A percentile compares a stretch with the other conserved stretches of the same genome.
Conservation (phyloP, 2,888 invertebrate species). For the Amphipyra berbera region DNA sequence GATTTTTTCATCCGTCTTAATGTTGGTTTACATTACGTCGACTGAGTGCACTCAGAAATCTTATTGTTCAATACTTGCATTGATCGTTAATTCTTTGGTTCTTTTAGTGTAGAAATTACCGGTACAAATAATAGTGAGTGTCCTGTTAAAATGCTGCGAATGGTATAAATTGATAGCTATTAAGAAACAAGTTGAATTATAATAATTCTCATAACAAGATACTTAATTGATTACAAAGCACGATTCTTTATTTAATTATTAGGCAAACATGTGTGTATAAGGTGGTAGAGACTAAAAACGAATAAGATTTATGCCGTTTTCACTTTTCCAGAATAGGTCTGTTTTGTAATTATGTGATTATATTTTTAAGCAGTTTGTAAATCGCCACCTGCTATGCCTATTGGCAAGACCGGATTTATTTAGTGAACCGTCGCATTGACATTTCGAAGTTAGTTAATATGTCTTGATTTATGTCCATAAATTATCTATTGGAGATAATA, state of each 20-base stretch:
- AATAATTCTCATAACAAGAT: neutral
- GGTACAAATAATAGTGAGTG: neutral
- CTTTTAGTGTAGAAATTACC: neutral
- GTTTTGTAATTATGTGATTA: constrained; percentile 28
- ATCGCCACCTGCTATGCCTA: constrained; percentile 12
- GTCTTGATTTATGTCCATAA: constrained; percentile 32
- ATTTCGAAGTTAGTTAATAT: constrained; percentile 36
- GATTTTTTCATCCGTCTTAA: constrained; percentile 14
- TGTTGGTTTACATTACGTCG: constrained; percentile 3
- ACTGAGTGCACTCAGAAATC: neutral
- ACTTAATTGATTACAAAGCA: neutral
- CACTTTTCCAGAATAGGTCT: neutral
- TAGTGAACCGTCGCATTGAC: constrained; percentile 21
- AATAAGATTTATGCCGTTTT: neutral
- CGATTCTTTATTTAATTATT: neutral
- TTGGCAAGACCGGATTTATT: constrained; percentile 27
- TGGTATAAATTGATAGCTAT: constrained; percentile 1
- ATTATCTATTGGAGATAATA: constrained; percentile 16
- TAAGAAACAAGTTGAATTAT: neutral
- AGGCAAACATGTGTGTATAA: too few species aligned
- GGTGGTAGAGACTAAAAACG: too few species aligned
- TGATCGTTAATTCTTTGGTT: constrained; percentile 3
- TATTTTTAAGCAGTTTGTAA: constrained; percentile 21
- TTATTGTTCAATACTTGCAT: constrained; percentile 14
- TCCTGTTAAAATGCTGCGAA: too few species aligned